These are phyloP conservation scores for Zaprionus inermis DNA, from an alignment of 1,140 invertebrate species.

Conservation along the genomic window DNA sequence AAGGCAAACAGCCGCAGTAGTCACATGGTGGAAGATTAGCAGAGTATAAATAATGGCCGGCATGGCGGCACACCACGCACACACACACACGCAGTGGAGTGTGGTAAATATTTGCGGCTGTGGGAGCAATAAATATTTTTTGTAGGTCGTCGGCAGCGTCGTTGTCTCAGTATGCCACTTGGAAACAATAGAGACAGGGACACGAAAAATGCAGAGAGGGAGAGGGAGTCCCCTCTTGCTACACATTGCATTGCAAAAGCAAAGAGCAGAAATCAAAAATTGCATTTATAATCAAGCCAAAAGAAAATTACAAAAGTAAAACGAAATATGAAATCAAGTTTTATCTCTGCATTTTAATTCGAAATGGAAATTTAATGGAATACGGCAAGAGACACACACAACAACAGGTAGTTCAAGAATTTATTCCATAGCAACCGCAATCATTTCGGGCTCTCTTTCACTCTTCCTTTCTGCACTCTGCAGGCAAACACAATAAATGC, in stretches of 20 bases:
- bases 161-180: conserved; percentile 55
- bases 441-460: not conserved
- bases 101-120: conserved; percentile 64
- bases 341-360: not conserved
- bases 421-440: not conserved
- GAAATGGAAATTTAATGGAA: not conserved
- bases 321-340: not conserved
- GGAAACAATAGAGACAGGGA: conserved; percentile 2
- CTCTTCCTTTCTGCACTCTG: not conserved
- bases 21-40: conserved; percentile 67
- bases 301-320: not conserved
- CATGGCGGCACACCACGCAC: conserved; percentile 6
- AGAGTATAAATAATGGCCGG: conserved; percentile 65
- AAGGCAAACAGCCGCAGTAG: conserved; percentile 57
- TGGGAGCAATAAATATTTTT: conserved; percentile 63
- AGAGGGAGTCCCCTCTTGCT: not conserved
- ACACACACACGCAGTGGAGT: conserved; percentile 16
- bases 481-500: conserved; percentile 39
- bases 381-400: not conserved
- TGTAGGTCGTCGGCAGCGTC: conserved; percentile 47
- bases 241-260: too few relatives aligned
- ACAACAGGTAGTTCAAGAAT: not conserved
- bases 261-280: not conserved
- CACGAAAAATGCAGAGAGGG: not conserved
- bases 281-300: not conserved